phyloP scores from a whole-genome alignment of 2,113 vertebrate genomes.

The Siphamia tubifer region DNA sequence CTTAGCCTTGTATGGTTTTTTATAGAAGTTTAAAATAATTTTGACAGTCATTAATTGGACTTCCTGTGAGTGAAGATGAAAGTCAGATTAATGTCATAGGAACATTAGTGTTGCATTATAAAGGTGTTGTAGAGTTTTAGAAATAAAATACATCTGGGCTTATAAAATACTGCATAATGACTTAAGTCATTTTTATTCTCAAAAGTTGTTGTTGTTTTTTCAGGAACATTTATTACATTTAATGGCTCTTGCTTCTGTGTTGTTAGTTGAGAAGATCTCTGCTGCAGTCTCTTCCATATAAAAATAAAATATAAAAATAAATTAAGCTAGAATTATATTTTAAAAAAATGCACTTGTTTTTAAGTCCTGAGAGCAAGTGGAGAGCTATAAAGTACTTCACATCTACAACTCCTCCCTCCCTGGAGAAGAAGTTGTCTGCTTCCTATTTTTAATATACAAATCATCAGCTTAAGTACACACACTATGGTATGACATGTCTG shows the following conservation, averaged over 20 bases:
- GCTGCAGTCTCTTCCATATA: too few species aligned
- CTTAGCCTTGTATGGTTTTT: background rate
- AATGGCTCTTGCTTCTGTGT: too few species aligned
- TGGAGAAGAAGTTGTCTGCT: slow-evolving; percentile 1
- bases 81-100: background rate
- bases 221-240: too few species aligned
- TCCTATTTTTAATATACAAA: background rate
- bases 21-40: slow-evolving; percentile 7
- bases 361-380: background rate
- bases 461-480: background rate
- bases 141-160: too few species aligned
- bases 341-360: too few species aligned
- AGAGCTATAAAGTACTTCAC: background rate
- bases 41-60: background rate
- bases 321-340: too few species aligned
- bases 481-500: background rate
- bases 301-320: too few species aligned
- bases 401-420: slow-evolving; percentile 2
- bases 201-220: too few species aligned
- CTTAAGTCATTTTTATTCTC: too few species aligned
- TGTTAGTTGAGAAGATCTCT: too few species aligned
- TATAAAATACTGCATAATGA: too few species aligned
- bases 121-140: background rate
- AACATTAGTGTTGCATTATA: background rate
- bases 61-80: background rate